Evolutionary conservation across 2,113 vertebrate species (phyloP).

Genomic region (Pseudorectes ferrugineus): DNA sequence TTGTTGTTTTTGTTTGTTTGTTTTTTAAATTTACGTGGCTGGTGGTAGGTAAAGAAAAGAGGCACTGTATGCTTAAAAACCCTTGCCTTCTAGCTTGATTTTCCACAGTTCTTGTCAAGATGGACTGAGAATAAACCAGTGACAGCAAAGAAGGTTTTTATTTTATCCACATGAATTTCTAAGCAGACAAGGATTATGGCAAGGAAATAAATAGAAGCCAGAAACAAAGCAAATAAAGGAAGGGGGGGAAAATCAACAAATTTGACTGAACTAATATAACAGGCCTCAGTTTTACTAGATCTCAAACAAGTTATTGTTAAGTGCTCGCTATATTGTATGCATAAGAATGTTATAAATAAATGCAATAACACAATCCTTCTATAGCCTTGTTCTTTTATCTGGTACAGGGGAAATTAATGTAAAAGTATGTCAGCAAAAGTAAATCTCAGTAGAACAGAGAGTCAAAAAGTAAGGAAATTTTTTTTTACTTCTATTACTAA

Average conservation of each 20-base stretch:
- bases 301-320: not conserved
- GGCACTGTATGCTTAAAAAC: not conserved
- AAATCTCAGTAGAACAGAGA: not conserved
- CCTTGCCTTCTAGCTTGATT: not conserved
- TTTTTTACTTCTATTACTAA: not conserved
- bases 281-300: not conserved
- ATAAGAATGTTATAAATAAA: not conserved
- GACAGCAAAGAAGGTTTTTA: not conserved
- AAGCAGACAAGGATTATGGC: not conserved
- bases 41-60: not conserved
- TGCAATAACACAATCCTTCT: not conserved
- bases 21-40: not conserved
- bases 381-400: not conserved
- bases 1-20: too few species aligned
- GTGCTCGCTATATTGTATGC: not conserved
- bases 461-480: not conserved
- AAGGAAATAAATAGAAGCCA: not conserved
- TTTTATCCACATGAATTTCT: not conserved
- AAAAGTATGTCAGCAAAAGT: not conserved
- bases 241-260: rapidly evolving
- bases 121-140: not conserved
- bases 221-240: not conserved
- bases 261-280: not conserved
- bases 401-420: not conserved
- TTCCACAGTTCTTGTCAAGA: not conserved